These are phyloP conservation scores for Crossaster papposus DNA, from an alignment of 53 echinoderm and acorn worm species.

Conservation along the genomic window DNA sequence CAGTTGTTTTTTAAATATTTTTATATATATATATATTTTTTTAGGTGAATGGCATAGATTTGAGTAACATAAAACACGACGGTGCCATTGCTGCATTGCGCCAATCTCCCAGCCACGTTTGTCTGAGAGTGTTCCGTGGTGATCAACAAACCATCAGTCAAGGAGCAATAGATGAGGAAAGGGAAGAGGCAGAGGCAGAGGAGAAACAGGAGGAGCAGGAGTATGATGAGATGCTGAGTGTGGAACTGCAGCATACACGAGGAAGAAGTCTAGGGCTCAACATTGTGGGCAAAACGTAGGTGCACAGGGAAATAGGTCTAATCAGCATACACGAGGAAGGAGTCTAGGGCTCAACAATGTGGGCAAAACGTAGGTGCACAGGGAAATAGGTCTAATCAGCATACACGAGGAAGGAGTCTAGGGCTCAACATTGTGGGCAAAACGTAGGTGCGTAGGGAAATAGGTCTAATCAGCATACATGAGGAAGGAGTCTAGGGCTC, in stretches of 20 bases:
- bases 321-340: too few species aligned
- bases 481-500: too few species aligned
- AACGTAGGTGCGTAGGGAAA: too few species aligned
- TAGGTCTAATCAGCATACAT: too few species aligned
- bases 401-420: too few species aligned
- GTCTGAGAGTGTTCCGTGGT: constrained; percentile 80
- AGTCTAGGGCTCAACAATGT: too few species aligned
- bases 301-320: not conserved
- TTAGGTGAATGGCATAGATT: constrained; percentile 82
- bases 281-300: constrained; percentile 61
- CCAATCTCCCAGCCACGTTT: constrained; percentile 78
- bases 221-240: constrained; percentile 52
- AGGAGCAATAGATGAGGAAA: not conserved
- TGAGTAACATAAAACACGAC: constrained; percentile 74
- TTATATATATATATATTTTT: not conserved
- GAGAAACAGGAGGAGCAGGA: constrained; percentile 37
- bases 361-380: too few species aligned
- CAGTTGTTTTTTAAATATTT: too few species aligned
- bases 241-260: constrained; percentile 55
- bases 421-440: too few species aligned
- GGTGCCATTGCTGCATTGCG: constrained; percentile 77
- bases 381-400: too few species aligned
- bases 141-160: constrained; percentile 42
- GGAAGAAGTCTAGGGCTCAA: constrained; percentile 63
- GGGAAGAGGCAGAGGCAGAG: not conserved